Conservation (phyloP, 2,888 invertebrate genomes). For the Drosophila atroscutellata region DNA sequence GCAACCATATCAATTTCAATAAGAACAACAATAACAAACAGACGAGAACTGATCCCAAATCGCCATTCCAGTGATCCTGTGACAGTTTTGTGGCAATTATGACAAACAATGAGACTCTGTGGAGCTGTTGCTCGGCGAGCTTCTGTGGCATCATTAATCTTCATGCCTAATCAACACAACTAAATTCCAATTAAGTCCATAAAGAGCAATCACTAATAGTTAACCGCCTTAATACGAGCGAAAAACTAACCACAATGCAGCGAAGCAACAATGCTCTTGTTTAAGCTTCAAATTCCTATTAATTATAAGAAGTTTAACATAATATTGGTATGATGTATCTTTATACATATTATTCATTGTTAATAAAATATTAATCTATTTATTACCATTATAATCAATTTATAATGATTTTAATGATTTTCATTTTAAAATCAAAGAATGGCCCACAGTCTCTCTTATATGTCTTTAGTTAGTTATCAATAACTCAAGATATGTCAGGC, state of each 20-base stretch:
- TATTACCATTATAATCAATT: not conserved
- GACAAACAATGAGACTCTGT: constrained; percentile 63
- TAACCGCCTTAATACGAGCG: constrained; percentile 10
- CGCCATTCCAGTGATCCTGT: constrained; percentile 21
- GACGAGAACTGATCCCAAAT: constrained; percentile 26
- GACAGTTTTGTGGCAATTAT: constrained; percentile 71
- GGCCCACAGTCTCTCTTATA: not conserved
- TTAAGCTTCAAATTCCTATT: not conserved
- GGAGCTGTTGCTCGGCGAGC: constrained; percentile 24
- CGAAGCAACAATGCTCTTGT: constrained; percentile 30
- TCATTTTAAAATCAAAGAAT: not conserved
- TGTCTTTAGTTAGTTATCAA: not conserved
- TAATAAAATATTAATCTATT: not conserved
- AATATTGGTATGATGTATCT: too few relatives aligned
- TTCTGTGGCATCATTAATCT: constrained; percentile 26
- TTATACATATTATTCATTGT: not conserved
- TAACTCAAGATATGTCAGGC: not conserved
- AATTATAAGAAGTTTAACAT: not conserved
- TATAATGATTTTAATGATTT: not conserved
- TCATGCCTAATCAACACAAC: constrained; percentile 60
- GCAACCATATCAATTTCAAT: constrained; percentile 83
- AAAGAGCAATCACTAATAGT: constrained; percentile 33
- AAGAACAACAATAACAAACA: constrained; percentile 76
- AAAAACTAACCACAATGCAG: not conserved
- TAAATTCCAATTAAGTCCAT: constrained; percentile 84